phyloP scores from a whole-genome alignment of 2,113 vertebrate genomes.

The Oncorhynchus clarkii region DNA sequence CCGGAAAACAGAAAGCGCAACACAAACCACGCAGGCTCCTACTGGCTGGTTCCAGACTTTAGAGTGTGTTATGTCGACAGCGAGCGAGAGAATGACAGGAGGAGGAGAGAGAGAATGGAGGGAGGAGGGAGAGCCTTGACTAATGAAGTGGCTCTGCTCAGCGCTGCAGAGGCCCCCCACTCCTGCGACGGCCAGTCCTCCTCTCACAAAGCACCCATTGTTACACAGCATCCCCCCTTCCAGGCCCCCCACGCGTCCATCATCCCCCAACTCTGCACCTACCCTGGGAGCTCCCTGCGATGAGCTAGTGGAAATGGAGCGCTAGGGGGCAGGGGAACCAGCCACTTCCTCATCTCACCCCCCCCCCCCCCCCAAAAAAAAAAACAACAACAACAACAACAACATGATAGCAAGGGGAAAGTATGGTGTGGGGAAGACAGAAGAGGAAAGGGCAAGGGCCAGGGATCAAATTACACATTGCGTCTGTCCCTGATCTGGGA shows the following conservation, averaged over 20 bases:
- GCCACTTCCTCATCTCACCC: not conserved
- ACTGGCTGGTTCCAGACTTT: slow-evolving; percentile 21
- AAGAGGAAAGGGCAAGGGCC: slow-evolving; percentile 9
- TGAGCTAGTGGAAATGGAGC: not conserved
- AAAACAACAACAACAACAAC: not conserved
- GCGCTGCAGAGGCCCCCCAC: slow-evolving; percentile 34
- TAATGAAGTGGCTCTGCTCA: slow-evolving; percentile 68
- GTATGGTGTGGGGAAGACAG: not conserved
- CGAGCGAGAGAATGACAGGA: slow-evolving; percentile 4
- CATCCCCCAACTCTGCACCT: slow-evolving; percentile 26
- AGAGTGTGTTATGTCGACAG: slow-evolving; percentile 40
- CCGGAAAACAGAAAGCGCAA: not conserved
- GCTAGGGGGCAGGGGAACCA: not conserved
- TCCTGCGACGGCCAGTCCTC: slow-evolving; percentile 28
- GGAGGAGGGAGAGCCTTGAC: slow-evolving; percentile 57
- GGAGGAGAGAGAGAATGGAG: slow-evolving; percentile 36
- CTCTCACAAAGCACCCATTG: slow-evolving; percentile 68
- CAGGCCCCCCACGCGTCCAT: slow-evolving; percentile 1
- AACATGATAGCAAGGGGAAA: slow-evolving; percentile 1
- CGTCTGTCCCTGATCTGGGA: too few species aligned
- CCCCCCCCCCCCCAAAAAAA: not conserved
- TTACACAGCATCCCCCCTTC: slow-evolving; percentile 33
- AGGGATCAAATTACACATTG: too few species aligned
- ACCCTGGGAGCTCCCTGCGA: not conserved
- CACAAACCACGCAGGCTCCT: not conserved